Evolutionary conservation across 2,888 invertebrate genomes (phyloP), one percentile per base, ranked within the genome.

Genomic region (Melipona beecheii): DNA sequence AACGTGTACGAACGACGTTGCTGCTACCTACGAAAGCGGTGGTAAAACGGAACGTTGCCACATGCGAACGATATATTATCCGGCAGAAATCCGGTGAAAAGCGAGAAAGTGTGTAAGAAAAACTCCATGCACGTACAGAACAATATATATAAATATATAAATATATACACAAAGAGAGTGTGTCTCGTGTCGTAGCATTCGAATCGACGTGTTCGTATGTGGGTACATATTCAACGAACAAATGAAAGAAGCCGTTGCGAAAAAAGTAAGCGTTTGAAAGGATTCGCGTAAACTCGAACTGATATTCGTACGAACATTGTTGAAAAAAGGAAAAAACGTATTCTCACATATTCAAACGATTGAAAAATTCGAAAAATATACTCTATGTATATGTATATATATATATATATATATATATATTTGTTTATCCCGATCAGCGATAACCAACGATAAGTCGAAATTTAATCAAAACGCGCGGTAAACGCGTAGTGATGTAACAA

Each of bases 1-100:
- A 58, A 80, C 71, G 77, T 73, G 65, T 71, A 56, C 75, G 81
- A 83, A 65, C 70, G 56, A 78, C 70, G 71, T 65, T 78, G 43
- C 43, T 78, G 43, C 43, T 43, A 43, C 43, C 43, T 43, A 60
- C 64, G n/a, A 43, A 77, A 74, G 78, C 82, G 64, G 24, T 73
- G 43, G 64, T 65, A 65, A 62, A 24, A 69, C 36, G 56, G 49
- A 64, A 49, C 49, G 31, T 49, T 52, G 64, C 24, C 21, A 24
- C 78, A 74, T 84, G 83, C 83, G 43, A 83, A 83, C 60, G 78
- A 56, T 64, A 56, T 54, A 27, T 27, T 54, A 27, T 27, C n/a
- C 62, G 27, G 43, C 11, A 19, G 64, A 27, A 56, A n/a, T 56
- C 11, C 56, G 21, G n/a, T n/a, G n/a, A 11, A 31, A 56, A 21